These are phyloP conservation scores for Aplocera efformata DNA, from an alignment of 2,888 invertebrate species.

Conservation along the genomic window DNA sequence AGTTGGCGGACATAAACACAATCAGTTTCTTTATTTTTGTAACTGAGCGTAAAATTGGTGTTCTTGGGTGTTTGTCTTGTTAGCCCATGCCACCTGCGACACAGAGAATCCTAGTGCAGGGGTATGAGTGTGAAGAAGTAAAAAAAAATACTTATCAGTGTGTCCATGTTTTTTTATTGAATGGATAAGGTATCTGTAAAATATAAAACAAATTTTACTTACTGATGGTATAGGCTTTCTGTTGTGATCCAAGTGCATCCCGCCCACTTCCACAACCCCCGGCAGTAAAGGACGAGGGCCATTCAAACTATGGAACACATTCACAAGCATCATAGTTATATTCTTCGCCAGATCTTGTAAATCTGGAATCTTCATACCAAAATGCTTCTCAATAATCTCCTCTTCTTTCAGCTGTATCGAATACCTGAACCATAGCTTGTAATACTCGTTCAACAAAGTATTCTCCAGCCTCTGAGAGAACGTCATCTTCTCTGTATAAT, in stretches of 20 bases:
- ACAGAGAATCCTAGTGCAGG: no score
- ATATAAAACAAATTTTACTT: constrained; percentile 32
- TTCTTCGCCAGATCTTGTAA: constrained; percentile 75
- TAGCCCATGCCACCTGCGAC: no score
- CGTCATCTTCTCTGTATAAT: constrained; percentile 67
- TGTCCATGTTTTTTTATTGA: no score
- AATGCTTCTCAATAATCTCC: constrained; percentile 60
- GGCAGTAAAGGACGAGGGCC: constrained; percentile 79
- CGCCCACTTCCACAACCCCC: constrained; percentile 82
- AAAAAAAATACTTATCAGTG: no score
- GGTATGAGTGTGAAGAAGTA: no score
- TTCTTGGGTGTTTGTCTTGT: no score
- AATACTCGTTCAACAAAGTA: constrained; percentile 44
- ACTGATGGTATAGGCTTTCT: constrained; percentile 68
- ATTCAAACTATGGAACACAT: constrained; percentile 81
- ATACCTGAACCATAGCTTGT: constrained; percentile 56
- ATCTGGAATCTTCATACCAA: constrained; percentile 70
- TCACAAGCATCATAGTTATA: constrained; percentile 77
- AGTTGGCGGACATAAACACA: no score
- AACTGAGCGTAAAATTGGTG: no score
- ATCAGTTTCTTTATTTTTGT: no score
- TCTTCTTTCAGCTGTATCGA: constrained; percentile 56
- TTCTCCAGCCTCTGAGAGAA: constrained; percentile 73
- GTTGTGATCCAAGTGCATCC: constrained; percentile 75
- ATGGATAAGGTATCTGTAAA: no score